These are phyloP conservation scores for Polyommatus iphigenia DNA, from an alignment of 2,888 invertebrate species.

Conservation along the genomic window DNA sequence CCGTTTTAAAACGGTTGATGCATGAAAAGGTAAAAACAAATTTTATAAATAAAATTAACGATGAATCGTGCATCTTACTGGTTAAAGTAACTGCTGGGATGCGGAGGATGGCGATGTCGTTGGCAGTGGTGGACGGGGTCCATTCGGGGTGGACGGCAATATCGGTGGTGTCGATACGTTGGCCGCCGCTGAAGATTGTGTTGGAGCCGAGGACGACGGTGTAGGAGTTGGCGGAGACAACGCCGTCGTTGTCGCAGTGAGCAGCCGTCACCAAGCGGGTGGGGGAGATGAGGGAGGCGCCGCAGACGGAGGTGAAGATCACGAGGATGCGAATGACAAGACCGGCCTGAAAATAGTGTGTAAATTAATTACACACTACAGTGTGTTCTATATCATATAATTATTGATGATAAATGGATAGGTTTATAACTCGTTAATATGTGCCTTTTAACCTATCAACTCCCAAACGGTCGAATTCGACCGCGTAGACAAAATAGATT, in stretches of 20 bases:
- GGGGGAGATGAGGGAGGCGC: slow-evolving; percentile 50
- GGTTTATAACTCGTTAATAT: no score
- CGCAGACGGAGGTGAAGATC: slow-evolving; percentile 54
- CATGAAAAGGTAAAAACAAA: background rate
- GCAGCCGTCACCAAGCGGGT: slow-evolving; percentile 54
- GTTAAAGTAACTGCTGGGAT: slow-evolving; percentile 42
- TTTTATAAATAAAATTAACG: background rate
- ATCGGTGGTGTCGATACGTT: slow-evolving; percentile 44
- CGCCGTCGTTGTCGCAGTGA: slow-evolving; percentile 54
- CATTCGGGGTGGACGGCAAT: slow-evolving; percentile 50
- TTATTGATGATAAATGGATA: no score
- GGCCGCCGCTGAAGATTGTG: slow-evolving; percentile 53
- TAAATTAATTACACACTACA: no score
- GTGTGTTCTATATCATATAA: no score
- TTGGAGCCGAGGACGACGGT: slow-evolving; percentile 57
- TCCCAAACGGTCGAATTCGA: no score
- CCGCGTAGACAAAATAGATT: no score
- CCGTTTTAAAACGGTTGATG: no score
- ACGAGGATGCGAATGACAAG: slow-evolving; percentile 51
- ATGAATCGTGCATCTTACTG: slow-evolving; percentile 45
- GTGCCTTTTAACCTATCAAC: no score
- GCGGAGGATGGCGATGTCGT: slow-evolving; percentile 53
- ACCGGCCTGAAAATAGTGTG: slow-evolving; percentile 48
- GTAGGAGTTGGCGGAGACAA: slow-evolving; percentile 46
- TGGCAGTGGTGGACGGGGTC: slow-evolving; percentile 46